phyloP scores from a whole-genome alignment of 2,113 vertebrate species.

The Lipotes vexillifer region DNA sequence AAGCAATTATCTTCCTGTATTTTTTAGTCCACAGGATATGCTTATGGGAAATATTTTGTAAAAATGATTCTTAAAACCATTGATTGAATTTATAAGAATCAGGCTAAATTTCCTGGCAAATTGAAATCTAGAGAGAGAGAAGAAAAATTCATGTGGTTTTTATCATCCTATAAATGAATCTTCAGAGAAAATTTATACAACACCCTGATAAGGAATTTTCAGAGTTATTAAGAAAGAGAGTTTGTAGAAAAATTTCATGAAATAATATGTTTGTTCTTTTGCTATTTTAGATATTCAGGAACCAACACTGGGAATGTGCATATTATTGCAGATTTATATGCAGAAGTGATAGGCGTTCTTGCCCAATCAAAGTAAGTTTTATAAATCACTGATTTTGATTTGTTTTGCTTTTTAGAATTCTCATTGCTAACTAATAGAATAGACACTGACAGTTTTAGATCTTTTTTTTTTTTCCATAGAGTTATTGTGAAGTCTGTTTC shows the following conservation, averaged over 20 bases:
- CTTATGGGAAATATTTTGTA: neutral
- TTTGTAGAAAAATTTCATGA: neutral
- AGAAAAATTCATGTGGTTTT: conserved; percentile 1
- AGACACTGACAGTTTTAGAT: neutral
- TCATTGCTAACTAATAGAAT: neutral
- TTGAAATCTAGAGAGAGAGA: neutral
- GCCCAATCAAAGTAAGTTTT: conserved; percentile 95
- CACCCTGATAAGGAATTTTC: neutral
- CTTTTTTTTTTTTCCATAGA: neutral
- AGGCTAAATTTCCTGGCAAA: neutral
- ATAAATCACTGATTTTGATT: neutral
- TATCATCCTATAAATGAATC: neutral
- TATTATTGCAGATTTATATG: conserved; percentile 98
- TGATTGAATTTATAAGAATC: neutral
- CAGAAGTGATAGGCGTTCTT: conserved; percentile 97
- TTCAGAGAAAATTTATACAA: neutral
- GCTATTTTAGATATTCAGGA: conserved; percentile 91
- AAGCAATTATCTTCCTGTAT: neutral
- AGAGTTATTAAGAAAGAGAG: neutral
- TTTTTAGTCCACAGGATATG: neutral
- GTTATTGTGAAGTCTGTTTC: neutral
- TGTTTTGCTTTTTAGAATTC: neutral
- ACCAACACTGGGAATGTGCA: conserved; percentile 99
- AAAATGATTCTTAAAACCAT: neutral
- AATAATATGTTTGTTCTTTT: neutral